Conservation (phyloP, 2,797 vertebrate genomes). For the Sebastes diploproa region DNA sequence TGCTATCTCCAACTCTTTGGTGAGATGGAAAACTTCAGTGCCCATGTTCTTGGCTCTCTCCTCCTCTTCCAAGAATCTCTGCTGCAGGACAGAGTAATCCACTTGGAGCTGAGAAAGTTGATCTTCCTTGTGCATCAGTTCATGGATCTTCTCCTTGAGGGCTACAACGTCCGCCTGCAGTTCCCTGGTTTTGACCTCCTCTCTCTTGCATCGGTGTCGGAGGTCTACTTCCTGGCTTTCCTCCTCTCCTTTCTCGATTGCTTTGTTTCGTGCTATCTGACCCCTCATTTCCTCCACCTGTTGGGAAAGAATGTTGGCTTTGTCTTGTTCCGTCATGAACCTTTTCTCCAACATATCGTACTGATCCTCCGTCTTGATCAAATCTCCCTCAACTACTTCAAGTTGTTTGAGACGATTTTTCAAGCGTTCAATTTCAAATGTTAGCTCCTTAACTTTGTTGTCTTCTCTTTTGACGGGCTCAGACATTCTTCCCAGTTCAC, state of each 20-base stretch:
- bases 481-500: slow-evolving; percentile 69
- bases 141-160: slow-evolving; percentile 98
- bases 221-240: slow-evolving; percentile 90
- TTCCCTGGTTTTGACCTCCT: slow-evolving; percentile 91
- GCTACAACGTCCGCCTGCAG: slow-evolving; percentile 93
- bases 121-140: slow-evolving; percentile 98
- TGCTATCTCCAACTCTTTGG: slow-evolving; percentile 92
- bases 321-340: slow-evolving; percentile 94
- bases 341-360: slow-evolving; percentile 94
- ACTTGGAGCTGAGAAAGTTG: slow-evolving; percentile 97
- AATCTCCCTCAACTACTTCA: slow-evolving; percentile 94
- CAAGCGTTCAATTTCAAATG: slow-evolving; percentile 91
- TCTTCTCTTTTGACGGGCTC: slow-evolving; percentile 82
- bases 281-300: slow-evolving; percentile 95
- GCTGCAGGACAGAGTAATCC: slow-evolving; percentile 92
- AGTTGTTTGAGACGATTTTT: slow-evolving; percentile 93
- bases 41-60: slow-evolving; percentile 93
- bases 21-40: slow-evolving; percentile 91
- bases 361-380: slow-evolving; percentile 97
- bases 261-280: slow-evolving; percentile 92
- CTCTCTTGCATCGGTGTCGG: slow-evolving; percentile 86
- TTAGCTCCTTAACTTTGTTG: slow-evolving; percentile 91
- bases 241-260: slow-evolving; percentile 92
- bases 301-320: slow-evolving; percentile 91
- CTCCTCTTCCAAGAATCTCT: slow-evolving; percentile 93